Conservation (phyloP, 2,797 vertebrate species). For the Lophotriccus pileatus region DNA sequence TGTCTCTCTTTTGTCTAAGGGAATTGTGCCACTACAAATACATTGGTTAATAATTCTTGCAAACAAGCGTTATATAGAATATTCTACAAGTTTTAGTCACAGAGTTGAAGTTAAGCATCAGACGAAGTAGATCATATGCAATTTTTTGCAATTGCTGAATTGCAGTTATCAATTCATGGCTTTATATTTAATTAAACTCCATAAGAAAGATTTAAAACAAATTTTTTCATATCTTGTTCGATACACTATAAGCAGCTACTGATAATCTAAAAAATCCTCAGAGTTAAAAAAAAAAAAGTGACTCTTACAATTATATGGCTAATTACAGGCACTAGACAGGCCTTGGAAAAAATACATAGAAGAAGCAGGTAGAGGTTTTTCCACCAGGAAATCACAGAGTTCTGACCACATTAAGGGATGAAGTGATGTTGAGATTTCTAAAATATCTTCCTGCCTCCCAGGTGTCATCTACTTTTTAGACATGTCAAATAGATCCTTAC, state of each 20-base stretch:
- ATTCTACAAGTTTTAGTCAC: neutral
- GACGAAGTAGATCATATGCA: neutral
- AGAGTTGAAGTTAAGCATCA: neutral
- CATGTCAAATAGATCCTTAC: neutral
- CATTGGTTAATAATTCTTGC: neutral
- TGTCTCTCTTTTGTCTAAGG: neutral
- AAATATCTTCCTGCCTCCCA: neutral
- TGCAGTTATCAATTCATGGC: rapidly evolving
- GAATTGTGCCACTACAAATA: neutral
- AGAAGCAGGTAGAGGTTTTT: neutral
- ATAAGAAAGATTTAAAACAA: neutral
- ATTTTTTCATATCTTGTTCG: neutral
- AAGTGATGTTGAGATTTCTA: neutral
- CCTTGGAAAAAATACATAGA: neutral
- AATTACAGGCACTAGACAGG: neutral
- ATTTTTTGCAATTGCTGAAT: neutral
- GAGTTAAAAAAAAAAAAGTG: neutral
- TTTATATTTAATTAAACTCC: neutral
- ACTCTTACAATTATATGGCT: neutral
- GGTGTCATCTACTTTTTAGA: neutral
- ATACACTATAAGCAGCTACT: neutral
- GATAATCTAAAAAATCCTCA: neutral
- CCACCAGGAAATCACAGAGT: neutral
- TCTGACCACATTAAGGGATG: neutral
- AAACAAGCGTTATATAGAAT: neutral